Conservation (phyloP, 2,113 vertebrate species). For the Ramphastos sulfuratus region DNA sequence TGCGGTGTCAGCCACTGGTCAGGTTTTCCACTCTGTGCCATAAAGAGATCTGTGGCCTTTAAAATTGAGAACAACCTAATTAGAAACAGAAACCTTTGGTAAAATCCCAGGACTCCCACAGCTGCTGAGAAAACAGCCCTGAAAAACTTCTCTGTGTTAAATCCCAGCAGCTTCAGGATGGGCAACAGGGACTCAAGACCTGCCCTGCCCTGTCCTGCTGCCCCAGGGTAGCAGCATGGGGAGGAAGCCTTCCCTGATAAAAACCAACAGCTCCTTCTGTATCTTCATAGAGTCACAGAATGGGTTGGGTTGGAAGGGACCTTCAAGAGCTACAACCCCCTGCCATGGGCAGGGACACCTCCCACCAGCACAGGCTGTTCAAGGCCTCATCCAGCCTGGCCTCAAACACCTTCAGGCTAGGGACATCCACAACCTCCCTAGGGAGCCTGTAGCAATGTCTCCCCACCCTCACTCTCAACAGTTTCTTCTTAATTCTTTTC, state of each 20-base stretch:
- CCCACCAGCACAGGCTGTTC: no score
- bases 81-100: constrained; percentile 38
- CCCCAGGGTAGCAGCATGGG: not conserved
- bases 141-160: not conserved
- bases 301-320: no score
- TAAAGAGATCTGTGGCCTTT: constrained; percentile 21
- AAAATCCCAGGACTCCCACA: not conserved
- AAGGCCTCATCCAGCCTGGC: no score
- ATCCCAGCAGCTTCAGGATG: not conserved
- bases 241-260: not conserved
- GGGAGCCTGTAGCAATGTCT: no score
- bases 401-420: no score
- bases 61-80: constrained; percentile 16
- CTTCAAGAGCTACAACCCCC: no score
- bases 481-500: no score
- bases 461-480: no score
- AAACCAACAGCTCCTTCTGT: rapidly evolving
- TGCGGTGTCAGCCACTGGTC: not conserved
- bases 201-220: not conserved
- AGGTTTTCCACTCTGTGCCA: constrained; percentile 19
- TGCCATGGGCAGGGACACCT: no score
- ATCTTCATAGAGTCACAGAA: not conserved
- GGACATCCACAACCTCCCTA: no score
- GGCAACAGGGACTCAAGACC: not conserved
- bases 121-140: not conserved